Conservation (phyloP, 2,797 vertebrate genomes). For the Hippoglossus hippoglossus region DNA sequence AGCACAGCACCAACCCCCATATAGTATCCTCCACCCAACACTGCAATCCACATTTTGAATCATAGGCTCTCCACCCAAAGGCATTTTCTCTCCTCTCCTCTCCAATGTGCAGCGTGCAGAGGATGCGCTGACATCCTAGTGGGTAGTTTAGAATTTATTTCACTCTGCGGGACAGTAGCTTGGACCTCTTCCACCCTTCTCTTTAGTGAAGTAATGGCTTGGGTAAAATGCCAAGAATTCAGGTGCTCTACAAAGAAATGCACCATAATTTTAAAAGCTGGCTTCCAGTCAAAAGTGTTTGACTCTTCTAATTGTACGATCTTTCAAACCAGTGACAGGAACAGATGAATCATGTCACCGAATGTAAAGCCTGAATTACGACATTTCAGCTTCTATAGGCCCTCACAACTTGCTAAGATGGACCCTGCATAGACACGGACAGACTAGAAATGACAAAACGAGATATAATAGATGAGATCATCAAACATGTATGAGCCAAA, state of each 20-base stretch:
- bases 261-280: constrained; percentile 47
- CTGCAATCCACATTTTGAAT: constrained; percentile 38
- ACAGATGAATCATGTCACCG: constrained; percentile 28
- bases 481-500: not conserved
- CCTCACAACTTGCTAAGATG: not conserved
- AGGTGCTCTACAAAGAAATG: constrained; percentile 45
- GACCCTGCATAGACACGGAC: not conserved
- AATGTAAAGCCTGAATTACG: constrained; percentile 23
- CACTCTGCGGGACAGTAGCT: constrained; percentile 31
- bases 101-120: constrained; percentile 17
- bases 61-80: constrained; percentile 4
- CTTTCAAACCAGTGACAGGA: constrained; percentile 7
- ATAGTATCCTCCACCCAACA: constrained; percentile 23
- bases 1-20: constrained; percentile 16
- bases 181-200: constrained; percentile 33
- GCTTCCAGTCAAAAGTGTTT: constrained; percentile 32
- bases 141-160: constrained; percentile 55
- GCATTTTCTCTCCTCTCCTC: constrained; percentile 11
- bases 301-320: constrained; percentile 22
- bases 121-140: constrained; percentile 29
- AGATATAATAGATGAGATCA: not conserved
- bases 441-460: not conserved
- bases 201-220: constrained; percentile 49
- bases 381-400: not conserved
- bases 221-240: constrained; percentile 32